Evolutionary conservation across 2,888 invertebrate genomes (phyloP).

Genomic region (Lapara coniferarum): DNA sequence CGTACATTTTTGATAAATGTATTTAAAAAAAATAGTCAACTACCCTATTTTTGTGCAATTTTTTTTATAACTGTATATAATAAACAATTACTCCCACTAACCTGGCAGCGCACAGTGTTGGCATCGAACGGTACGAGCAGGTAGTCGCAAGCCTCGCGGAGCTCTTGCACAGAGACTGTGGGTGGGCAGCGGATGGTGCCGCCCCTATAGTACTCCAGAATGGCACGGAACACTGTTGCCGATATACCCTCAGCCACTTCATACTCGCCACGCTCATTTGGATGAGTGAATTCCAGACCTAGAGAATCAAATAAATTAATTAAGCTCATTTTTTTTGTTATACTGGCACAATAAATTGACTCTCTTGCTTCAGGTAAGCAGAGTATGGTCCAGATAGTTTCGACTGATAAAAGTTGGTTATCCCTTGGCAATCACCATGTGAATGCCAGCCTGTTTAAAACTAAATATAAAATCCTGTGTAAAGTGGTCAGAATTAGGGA

Average conservation of each 20-base stretch:
- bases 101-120: slow-evolving; percentile 93
- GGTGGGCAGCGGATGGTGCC: slow-evolving; percentile 97
- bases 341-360: too few species aligned
- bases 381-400: too few species aligned
- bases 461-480: too few species aligned
- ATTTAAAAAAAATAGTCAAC: too few species aligned
- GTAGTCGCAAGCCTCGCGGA: slow-evolving; percentile 99
- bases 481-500: too few species aligned
- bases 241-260: slow-evolving; percentile 99
- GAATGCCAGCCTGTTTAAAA: too few species aligned
- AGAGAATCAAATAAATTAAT: slow-evolving; percentile 46
- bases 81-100: slow-evolving; percentile 34
- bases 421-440: too few species aligned
- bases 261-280: slow-evolving; percentile 98
- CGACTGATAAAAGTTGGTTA: too few species aligned
- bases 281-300: slow-evolving; percentile 93
- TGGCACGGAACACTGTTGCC: slow-evolving; percentile 96
- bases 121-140: slow-evolving; percentile 98
- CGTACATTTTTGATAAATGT: too few species aligned
- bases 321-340: too few species aligned
- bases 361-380: too few species aligned
- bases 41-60: too few species aligned
- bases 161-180: slow-evolving; percentile 96
- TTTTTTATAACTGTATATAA: not conserved
- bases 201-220: slow-evolving; percentile 96